A percentile compares a stretch with the other conserved stretches of the same genome.
Evolutionary conservation across 2,888 invertebrate species (phyloP).

Genomic region (Megaustenia siamemsis): DNA sequence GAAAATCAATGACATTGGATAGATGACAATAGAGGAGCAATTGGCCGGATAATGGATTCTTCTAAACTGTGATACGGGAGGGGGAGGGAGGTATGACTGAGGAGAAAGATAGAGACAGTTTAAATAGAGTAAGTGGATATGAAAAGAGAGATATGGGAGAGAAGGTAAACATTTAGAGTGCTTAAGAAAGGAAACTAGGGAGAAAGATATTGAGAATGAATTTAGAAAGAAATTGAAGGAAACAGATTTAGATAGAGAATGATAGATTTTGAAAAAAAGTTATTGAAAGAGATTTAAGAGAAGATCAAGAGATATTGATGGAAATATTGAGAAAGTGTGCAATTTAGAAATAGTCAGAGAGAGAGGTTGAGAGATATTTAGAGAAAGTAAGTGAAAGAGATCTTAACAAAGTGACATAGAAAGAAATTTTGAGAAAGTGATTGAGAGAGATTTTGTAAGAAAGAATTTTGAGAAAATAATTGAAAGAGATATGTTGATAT

Average conservation of each 20-base stretch:
- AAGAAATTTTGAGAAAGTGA: neutral
- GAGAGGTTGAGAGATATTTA: neutral
- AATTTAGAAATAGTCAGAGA: neutral
- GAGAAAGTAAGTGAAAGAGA: neutral
- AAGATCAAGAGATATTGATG: neutral
- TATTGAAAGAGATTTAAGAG: neutral
- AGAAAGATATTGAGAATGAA: too few relatives aligned
- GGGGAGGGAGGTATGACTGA: too few relatives aligned
- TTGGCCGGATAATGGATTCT: neutral
- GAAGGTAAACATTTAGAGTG: neutral
- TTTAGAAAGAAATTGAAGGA: too few relatives aligned
- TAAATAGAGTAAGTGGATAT: too few relatives aligned
- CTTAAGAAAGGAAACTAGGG: too few relatives aligned
- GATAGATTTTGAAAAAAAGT: neutral
- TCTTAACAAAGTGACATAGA: neutral
- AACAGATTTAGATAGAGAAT: neutral
- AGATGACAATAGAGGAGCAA: neutral
- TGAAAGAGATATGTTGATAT: too few relatives aligned
- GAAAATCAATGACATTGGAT: neutral
- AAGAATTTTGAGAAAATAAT: too few relatives aligned
- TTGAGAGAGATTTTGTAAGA: neutral
- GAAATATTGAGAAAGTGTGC: neutral
- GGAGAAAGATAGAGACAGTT: too few relatives aligned
- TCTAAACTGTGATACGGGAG: too few relatives aligned
- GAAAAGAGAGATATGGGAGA: neutral